Conservation (phyloP, 1,140 invertebrate genomes). For the Leptinotarsa undecemlineata region DNA sequence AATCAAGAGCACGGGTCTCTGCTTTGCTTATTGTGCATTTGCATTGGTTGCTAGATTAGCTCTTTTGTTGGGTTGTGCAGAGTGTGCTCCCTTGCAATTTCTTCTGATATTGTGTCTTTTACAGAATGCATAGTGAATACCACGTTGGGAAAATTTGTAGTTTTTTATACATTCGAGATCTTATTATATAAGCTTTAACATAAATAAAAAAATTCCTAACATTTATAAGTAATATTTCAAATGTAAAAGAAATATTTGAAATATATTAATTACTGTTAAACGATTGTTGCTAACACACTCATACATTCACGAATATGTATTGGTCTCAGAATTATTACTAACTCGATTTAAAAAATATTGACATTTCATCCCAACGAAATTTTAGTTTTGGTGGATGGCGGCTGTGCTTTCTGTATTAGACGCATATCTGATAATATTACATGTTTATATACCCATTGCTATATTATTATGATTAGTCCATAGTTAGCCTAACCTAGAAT, state of each 20-base stretch:
- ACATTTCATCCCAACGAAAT: neutral
- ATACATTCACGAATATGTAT: no score
- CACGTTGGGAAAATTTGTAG: neutral
- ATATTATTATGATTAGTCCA: constrained; percentile 51
- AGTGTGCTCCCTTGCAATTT: constrained; percentile 12
- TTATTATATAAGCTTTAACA: no score
- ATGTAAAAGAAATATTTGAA: no score
- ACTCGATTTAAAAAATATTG: neutral
- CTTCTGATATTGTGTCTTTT: constrained; percentile 3
- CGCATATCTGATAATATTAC: constrained; percentile 8
- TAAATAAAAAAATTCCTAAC: no score
- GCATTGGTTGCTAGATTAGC: constrained; percentile 50
- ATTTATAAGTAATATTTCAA: no score
- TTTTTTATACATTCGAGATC: no score
- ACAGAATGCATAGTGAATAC: constrained; percentile 21
- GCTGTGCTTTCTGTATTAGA: constrained; percentile 8
- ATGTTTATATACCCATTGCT: constrained; percentile 37
- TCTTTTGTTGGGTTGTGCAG: constrained; percentile 51
- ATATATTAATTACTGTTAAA: no score
- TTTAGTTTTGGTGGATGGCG: constrained; percentile 17
- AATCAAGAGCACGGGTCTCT: constrained; percentile 52
- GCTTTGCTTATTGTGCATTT: constrained; percentile 50
- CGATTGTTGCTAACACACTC: no score
- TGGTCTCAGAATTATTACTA: no score
- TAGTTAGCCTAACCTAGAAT: constrained; percentile 53